Base-by-base conservation (phyloP, 2,888 invertebrate species). In the Axea sp. region DNA sequence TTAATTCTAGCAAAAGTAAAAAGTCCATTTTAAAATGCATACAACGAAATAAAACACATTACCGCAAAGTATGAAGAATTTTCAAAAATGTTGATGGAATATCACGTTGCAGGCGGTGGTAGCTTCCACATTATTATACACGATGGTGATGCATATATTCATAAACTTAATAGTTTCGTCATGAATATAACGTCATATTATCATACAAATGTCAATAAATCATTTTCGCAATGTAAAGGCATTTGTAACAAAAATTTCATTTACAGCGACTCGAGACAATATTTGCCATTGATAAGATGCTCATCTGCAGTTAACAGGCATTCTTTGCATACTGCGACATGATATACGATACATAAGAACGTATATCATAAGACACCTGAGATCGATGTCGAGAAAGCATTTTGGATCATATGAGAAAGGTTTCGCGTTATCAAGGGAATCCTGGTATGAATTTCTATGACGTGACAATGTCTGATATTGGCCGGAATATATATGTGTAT, bases 401-500 rank as follows among this genome's bases (percentile, higher is more conserved):
- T 57, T 49, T 39, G 19, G 71, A 71, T 71, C 62, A 45, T 22
- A 37, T 43, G 59, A 57, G 24, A 62, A 62, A 71, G 62, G 62
- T 57, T 64, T 57, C 33, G 41, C 49, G 49, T 62, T 71, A 71
- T 64, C 62, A 71, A 17, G 62, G 62, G 53, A 71, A 53, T 69
- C 51, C 47, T 22, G 17, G 53, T 57, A 64, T 72, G 71, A 72
- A 72, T 64, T 71, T 55, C 55, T 57, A 41, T 72, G 51, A 60
- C 60, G 53, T 57, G 64, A 60, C 69, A 60, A 60, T 55, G 69
- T 45, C 39, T 69, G 60, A 69, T 69, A 69, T 60, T 57, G 55
- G 37, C 14, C 39, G 31, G 14, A 65, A 55, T 55, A 55, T 55
- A 41, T 64, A 35, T 62, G 7, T 30, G 7, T 30, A 30, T 24